Evolutionary conservation across 2,113 vertebrate genomes (phyloP).

Genomic region (Corapipo altera): DNA sequence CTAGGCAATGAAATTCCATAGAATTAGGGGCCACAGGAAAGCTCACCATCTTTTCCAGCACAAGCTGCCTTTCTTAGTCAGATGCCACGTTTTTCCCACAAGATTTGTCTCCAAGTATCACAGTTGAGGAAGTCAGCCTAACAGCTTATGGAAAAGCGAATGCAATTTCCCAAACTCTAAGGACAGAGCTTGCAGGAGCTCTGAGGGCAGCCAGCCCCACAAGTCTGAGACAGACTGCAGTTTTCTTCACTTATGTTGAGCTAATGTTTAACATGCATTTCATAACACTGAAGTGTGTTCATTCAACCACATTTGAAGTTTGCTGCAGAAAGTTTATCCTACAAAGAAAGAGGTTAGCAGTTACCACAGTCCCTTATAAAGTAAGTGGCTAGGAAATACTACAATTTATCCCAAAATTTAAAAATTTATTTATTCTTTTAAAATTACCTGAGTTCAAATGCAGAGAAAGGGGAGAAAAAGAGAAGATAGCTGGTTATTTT

Average conservation of each 20-base stretch:
- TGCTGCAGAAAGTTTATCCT: background rate
- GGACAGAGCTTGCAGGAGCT: background rate
- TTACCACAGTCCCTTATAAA: background rate
- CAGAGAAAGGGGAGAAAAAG: background rate
- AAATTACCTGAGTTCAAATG: background rate
- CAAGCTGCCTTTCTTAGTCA: background rate
- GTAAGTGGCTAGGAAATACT: background rate
- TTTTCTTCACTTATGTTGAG: background rate
- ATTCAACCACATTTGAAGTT: background rate
- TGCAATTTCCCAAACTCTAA: background rate
- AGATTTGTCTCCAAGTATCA: background rate
- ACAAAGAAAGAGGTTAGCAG: background rate
- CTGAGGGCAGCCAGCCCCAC: background rate
- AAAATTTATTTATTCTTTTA: background rate
- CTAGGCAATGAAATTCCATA: background rate
- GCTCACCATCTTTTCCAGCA: background rate
- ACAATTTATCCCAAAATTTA: background rate
- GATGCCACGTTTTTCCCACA: background rate
- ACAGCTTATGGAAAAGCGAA: accelerated
- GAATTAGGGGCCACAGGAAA: background rate
- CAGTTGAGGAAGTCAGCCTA: background rate
- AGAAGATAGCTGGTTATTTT: background rate
- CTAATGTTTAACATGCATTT: background rate
- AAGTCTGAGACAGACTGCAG: background rate
- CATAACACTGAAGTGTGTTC: background rate